phyloP scores from a whole-genome alignment of 2,888 invertebrate genomes.

The Caenorhabditis zanzibari region DNA sequence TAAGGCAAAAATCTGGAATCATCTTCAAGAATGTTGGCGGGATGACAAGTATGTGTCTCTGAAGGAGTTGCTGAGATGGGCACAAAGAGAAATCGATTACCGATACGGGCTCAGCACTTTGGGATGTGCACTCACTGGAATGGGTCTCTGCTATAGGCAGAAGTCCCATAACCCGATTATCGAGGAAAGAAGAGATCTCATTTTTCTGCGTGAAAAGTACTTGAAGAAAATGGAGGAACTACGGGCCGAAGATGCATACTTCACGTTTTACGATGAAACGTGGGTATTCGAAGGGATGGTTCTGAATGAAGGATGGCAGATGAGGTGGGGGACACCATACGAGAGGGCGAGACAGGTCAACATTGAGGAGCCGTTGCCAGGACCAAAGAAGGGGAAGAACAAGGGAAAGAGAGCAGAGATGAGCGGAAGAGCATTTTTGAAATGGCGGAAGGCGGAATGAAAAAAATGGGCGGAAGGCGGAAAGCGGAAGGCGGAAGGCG shows the following conservation, averaged over 20 bases:
- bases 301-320: not conserved
- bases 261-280: not conserved
- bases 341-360: not conserved
- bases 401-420: not conserved
- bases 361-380: not conserved
- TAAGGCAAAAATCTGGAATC: not conserved
- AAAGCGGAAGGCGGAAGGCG: too few species aligned
- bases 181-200: not conserved
- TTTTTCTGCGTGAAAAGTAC: not conserved
- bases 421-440: too few species aligned
- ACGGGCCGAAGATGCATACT: not conserved
- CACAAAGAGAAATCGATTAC: not conserved
- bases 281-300: not conserved
- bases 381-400: not conserved
- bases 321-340: not conserved
- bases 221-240: not conserved
- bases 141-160: not conserved
- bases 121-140: not conserved
- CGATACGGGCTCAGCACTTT: not conserved
- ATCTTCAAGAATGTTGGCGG: not conserved
- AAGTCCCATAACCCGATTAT: not conserved
- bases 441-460: not conserved
- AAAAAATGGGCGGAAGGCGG: too few species aligned
- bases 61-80: not conserved
- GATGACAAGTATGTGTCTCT: not conserved